Evolutionary conservation across 2,888 invertebrate genomes (phyloP).

Genomic region (Apodemia zela): DNA sequence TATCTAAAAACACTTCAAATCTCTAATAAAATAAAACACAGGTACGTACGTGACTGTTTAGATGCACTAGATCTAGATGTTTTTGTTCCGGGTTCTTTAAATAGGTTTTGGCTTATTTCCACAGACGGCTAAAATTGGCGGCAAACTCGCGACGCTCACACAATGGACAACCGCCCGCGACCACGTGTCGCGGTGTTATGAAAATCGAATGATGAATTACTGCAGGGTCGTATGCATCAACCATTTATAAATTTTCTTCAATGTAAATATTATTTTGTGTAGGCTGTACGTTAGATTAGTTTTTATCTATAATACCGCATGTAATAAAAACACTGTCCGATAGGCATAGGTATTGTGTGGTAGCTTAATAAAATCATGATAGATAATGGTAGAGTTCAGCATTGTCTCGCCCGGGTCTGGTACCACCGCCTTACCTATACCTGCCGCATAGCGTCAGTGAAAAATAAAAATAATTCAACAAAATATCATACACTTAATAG

Average conservation of each 20-base stretch:
- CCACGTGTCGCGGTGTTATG: conserved; percentile 8
- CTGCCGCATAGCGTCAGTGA: too few relatives aligned
- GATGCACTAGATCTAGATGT: conserved; percentile 11
- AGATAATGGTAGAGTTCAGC: too few relatives aligned
- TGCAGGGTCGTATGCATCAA: neutral
- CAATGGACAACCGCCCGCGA: neutral
- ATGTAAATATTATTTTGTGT: neutral
- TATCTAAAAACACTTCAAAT: too few relatives aligned
- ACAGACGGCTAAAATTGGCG: conserved; percentile 4
- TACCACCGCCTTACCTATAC: too few relatives aligned
- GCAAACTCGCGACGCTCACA: neutral
- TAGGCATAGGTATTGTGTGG: too few relatives aligned
- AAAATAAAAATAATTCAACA: too few relatives aligned
- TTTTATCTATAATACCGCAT: neutral
- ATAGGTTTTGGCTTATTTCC: neutral
- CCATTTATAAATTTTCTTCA: conserved; percentile 7
- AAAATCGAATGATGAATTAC: conserved; percentile 1
- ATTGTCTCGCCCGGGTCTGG: too few relatives aligned
- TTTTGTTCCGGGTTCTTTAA: conserved; percentile 6
- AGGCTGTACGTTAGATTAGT: neutral
- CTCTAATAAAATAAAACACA: neutral
- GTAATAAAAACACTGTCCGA: too few relatives aligned
- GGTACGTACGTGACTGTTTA: conserved; percentile 2
- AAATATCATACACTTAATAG: too few relatives aligned
- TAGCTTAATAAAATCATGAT: too few relatives aligned